Conservation (phyloP, 2,113 vertebrate species). For the Symphodus melops region DNA sequence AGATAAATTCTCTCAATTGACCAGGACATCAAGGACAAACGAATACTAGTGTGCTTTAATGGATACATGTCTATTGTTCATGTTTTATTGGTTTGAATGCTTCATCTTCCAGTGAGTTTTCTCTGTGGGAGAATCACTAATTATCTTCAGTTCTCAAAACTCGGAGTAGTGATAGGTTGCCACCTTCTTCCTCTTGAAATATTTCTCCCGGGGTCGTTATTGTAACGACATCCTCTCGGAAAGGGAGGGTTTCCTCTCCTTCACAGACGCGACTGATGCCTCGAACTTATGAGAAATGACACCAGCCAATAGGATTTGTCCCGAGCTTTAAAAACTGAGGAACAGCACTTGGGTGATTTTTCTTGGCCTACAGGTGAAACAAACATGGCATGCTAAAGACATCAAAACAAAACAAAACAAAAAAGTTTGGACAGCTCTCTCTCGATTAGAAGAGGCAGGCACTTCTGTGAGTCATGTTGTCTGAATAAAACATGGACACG, state of each 20-base stretch:
- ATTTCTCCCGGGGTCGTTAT: neutral
- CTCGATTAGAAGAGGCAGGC: constrained; percentile 7
- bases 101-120: too few species aligned
- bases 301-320: neutral
- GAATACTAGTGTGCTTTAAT: too few species aligned
- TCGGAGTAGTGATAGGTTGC: neutral
- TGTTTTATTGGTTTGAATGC: too few species aligned
- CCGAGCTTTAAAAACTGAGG: neutral
- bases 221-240: neutral
- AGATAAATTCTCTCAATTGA: too few species aligned
- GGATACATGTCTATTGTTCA: too few species aligned
- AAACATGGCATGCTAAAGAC: neutral
- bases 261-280: neutral
- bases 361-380: neutral
- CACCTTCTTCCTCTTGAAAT: neutral
- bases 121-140: too few species aligned
- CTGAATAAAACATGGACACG: constrained; percentile 42
- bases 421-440: neutral
- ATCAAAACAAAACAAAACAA: too few species aligned
- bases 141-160: neutral
- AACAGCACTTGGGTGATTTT: neutral
- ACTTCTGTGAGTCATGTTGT: constrained; percentile 19
- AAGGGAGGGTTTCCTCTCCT: neutral
- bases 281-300: neutral
- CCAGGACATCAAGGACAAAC: too few species aligned